Conservation (phyloP, 2,797 vertebrate genomes). For the Glyptemys insculpta region DNA sequence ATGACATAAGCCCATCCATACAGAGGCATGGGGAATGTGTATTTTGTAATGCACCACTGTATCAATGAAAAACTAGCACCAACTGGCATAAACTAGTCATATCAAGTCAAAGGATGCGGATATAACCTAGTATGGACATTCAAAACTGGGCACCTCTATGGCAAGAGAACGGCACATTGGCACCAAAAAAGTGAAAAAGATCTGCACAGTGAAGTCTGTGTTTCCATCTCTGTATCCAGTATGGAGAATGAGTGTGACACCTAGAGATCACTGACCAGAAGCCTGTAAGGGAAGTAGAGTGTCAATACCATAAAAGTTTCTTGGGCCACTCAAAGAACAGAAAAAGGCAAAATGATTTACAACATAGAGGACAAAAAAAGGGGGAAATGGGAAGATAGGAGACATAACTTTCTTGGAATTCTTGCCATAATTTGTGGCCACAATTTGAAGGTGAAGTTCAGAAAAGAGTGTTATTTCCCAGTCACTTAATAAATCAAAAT, state of each 20-base stretch:
- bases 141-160: not conserved
- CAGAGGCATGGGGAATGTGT: rapidly evolving
- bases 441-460: not conserved
- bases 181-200: not conserved
- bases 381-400: slow-evolving; percentile 39
- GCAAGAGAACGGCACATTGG: not conserved
- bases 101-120: not conserved
- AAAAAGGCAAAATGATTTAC: not conserved
- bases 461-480: not conserved
- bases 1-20: not conserved
- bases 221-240: not conserved
- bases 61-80: rapidly evolving
- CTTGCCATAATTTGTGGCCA: slow-evolving; percentile 22
- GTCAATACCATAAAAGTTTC: slow-evolving; percentile 14
- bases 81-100: rapidly evolving
- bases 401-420: not conserved
- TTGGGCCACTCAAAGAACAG: slow-evolving; percentile 24
- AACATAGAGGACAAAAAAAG: slow-evolving; percentile 9
- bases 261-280: not conserved
- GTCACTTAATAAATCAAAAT: not conserved
- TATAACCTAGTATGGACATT: not conserved
- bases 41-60: rapidly evolving
- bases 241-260: not conserved
- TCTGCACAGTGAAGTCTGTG: no score
- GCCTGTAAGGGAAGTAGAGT: not conserved